Percentiles rank a stretch among this genome's conserved stretches.
phyloP scores from a whole-genome alignment of 1,140 invertebrate genomes.

The Cryptotermes secundus region DNA sequence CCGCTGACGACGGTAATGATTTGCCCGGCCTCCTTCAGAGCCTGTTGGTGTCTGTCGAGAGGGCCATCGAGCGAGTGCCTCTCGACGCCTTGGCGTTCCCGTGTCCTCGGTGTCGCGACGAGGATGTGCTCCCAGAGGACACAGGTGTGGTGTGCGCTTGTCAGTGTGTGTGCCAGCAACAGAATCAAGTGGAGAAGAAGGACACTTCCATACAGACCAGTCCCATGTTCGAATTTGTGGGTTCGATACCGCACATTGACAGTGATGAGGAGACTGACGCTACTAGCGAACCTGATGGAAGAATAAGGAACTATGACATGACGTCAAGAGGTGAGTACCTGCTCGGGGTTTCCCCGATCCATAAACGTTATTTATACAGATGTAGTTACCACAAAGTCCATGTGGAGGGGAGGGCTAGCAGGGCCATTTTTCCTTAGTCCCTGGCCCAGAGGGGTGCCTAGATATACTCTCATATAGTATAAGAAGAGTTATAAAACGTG shows the following conservation, averaged over 20 bases:
- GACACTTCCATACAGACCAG: constrained; percentile 50
- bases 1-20: constrained; percentile 44
- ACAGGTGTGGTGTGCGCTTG: constrained; percentile 15
- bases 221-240: constrained; percentile 63
- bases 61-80: constrained; percentile 64
- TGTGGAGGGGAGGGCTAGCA: too few relatives aligned
- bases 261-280: constrained; percentile 66
- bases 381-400: too few relatives aligned
- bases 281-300: background rate
- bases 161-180: background rate
- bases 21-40: constrained; percentile 61
- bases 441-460: too few relatives aligned
- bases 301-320: background rate
- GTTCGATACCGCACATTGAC: constrained; percentile 70
- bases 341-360: too few relatives aligned
- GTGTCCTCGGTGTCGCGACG: constrained; percentile 55
- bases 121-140: constrained; percentile 42
- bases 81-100: constrained; percentile 64
- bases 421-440: too few relatives aligned
- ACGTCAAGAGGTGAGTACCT: background rate
- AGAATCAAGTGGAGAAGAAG: constrained; percentile 38
- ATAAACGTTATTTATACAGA: too few relatives aligned
- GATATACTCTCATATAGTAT: too few relatives aligned
- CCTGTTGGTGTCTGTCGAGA: constrained; percentile 64
- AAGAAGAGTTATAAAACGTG: too few relatives aligned